A percentile compares a stretch with the other conserved stretches of the same genome.
Evolutionary conservation across 2,888 invertebrate species (phyloP).

Genomic region (Crocallis elinguaria): DNA sequence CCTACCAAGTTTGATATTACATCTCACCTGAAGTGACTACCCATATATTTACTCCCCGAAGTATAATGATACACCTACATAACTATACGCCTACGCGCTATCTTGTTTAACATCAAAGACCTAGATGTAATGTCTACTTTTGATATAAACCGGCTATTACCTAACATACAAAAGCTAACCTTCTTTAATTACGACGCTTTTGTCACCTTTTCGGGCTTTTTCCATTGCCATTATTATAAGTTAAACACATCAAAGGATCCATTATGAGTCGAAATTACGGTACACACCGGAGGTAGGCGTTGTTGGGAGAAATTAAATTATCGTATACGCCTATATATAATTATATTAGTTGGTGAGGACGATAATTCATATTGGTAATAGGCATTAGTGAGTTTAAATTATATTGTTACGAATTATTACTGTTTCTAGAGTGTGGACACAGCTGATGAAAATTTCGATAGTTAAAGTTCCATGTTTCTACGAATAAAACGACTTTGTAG

Average conservation of each 20-base stretch:
- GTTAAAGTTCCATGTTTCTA: no score
- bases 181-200: conserved; percentile 20
- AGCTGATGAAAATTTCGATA: no score
- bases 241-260: conserved; percentile 34
- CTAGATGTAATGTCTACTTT: neutral
- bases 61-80: no score
- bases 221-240: conserved; percentile 23
- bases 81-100: neutral
- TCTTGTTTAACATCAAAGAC: neutral
- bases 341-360: neutral
- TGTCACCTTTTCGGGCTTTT: conserved; percentile 26
- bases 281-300: conserved; percentile 12
- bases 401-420: no score
- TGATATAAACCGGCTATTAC: neutral
- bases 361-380: neutral
- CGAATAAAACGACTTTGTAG: no score
- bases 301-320: conserved; percentile 23
- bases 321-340: conserved; percentile 7
- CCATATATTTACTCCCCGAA: no score
- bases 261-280: conserved; percentile 28
- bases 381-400: no score
- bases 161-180: conserved; percentile 6
- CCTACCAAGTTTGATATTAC: no score
- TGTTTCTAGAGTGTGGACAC: no score
- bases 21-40: no score